Conservation (phyloP, 2,113 vertebrate species). For the Megatriorchis doriae region DNA sequence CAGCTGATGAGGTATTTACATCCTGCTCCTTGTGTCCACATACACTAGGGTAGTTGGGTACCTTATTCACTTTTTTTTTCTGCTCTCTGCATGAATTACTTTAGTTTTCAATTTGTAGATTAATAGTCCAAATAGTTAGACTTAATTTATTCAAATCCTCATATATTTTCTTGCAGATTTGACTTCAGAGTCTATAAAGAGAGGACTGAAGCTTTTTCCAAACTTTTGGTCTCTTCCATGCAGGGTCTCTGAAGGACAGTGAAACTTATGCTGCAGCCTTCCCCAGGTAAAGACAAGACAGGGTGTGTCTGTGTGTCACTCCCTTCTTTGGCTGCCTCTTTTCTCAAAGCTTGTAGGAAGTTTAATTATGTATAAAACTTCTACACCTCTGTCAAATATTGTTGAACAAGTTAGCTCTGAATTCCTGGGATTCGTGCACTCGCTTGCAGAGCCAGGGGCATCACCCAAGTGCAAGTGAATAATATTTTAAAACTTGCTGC, state of each 20-base stretch:
- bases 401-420: neutral
- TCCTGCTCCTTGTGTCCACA: neutral
- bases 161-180: neutral
- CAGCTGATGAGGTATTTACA: neutral
- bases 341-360: neutral
- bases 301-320: neutral
- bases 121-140: neutral
- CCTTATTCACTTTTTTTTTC: neutral
- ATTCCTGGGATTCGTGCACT: neutral
- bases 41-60: neutral
- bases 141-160: neutral
- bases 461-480: neutral
- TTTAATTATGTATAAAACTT: neutral
- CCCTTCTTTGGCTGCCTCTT: neutral
- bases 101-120: neutral
- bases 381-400: neutral
- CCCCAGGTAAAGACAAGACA: neutral
- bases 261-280: neutral
- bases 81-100: neutral
- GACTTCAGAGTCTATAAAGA: neutral
- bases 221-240: neutral
- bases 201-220: neutral
- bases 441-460: rapidly evolving
- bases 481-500: neutral
- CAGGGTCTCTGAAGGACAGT: neutral